Evolutionary conservation across 2,888 invertebrate species (phyloP), one percentile per base, ranked within the genome.

Genomic region (Erebia palarica): DNA sequence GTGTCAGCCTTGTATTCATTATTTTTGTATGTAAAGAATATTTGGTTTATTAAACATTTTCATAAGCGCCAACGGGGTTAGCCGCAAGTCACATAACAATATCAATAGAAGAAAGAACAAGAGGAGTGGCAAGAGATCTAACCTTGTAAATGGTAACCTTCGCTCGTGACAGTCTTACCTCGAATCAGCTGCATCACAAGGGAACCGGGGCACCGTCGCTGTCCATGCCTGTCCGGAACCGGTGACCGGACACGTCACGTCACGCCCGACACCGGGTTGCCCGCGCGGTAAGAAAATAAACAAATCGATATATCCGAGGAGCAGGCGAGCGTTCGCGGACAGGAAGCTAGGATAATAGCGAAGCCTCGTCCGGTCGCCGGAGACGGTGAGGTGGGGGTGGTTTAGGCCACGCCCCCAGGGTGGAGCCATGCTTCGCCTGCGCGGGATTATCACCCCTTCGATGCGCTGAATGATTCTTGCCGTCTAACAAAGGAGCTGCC

Each of bases 301-400:
- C 92, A 92, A 88, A 92, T 92, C 91, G 85, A 91, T 91, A 86
- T 86, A 87, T 90, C 84, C 86, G 81, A 80, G 88, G 85, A 86
- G 82, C 82, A 89, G 84, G 88, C 92, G 90, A 86, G 92, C 89
- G 92, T 87, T 86, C 88, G 86, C 85, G 89, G 89, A 92, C 92
- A 92, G 92, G 92, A 93, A 92, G 84, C 92, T 85, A 86, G 87
- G 87, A 92, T 93, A 93, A 93, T 92, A 91, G 91, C 87, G 89
- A 90, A 83, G 84, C 80, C 82, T 82, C 82, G 83, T 84, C 84
- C 84, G 85, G 83, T 82, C 79, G 79, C 76, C 77, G 81, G 80
- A 80, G 80, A 76, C 71, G 77, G 74, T 78, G 76, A 79, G 79
- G 79, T 78, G 79, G 78, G 81, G 81, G 81, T 77, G 80, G 81